phyloP scores from a whole-genome alignment of 2,113 vertebrate genomes.

The Clarias magur region DNA sequence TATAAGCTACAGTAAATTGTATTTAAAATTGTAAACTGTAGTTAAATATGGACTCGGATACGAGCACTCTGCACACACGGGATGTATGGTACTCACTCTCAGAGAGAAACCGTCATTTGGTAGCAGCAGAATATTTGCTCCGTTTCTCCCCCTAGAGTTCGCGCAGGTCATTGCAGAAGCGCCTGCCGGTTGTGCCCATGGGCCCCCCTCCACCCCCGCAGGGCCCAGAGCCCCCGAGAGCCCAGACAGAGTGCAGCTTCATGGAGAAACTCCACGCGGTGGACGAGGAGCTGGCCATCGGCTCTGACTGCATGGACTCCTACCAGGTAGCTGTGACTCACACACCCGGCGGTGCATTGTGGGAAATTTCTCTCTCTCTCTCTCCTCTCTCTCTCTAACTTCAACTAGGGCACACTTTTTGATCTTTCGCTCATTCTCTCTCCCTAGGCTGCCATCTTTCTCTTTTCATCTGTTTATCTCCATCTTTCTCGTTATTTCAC shows the following conservation, averaged over 20 bases:
- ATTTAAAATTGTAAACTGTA: too few species aligned
- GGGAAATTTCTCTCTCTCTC: background rate
- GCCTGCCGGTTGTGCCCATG: constrained; percentile 81
- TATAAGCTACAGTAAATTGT: too few species aligned
- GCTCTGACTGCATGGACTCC: constrained; percentile 82
- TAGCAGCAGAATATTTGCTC: background rate
- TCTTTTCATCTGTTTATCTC: too few species aligned
- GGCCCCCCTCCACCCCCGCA: constrained; percentile 85
- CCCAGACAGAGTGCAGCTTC: constrained; percentile 81
- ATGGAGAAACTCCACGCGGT: constrained; percentile 93
- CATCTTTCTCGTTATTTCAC: too few species aligned
- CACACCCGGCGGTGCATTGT: too few species aligned
- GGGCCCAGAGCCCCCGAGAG: constrained; percentile 40
- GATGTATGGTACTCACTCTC: background rate
- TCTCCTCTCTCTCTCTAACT: background rate
- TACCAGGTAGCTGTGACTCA: constrained; percentile 78
- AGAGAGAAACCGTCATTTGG: background rate
- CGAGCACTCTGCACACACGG: background rate
- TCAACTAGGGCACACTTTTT: too few species aligned
- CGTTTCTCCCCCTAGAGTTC: constrained; percentile 39
- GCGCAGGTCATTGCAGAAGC: constrained; percentile 68
- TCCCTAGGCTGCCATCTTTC: too few species aligned
- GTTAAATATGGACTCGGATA: background rate
- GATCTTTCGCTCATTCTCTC: too few species aligned
- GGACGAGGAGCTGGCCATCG: constrained; percentile 86